A percentile compares a stretch with the other conserved stretches of the same genome.
Conservation (phyloP, 2,113 vertebrate species). For the Siniperca knerii region DNA sequence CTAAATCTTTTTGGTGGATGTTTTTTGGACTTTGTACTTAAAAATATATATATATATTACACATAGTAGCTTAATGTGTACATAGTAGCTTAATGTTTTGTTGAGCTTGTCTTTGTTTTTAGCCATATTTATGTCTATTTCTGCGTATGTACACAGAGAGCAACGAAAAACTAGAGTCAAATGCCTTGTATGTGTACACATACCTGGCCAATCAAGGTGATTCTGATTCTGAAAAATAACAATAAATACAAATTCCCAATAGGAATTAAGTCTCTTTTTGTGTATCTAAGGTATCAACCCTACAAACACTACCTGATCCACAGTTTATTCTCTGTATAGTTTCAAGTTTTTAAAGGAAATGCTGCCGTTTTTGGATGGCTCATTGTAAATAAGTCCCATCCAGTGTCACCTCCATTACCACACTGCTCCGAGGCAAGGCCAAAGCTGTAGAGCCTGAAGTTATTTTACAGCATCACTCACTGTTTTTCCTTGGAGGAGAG, state of each 20-base stretch:
- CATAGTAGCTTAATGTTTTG: too few relatives aligned
- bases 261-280: background rate
- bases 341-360: slow-evolving; percentile 25
- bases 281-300: background rate
- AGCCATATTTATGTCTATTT: too few relatives aligned
- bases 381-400: slow-evolving; percentile 43
- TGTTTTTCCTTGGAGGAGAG: slow-evolving; percentile 81
- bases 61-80: too few relatives aligned
- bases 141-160: too few relatives aligned
- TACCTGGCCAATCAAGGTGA: too few relatives aligned
- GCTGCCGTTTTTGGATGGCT: slow-evolving; percentile 24
- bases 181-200: too few relatives aligned
- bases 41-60: too few relatives aligned
- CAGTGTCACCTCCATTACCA: slow-evolving; percentile 67
- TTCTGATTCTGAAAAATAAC: background rate
- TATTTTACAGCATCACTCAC: slow-evolving; percentile 80
- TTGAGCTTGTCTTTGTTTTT: too few relatives aligned
- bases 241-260: too few relatives aligned
- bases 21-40: too few relatives aligned
- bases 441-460: slow-evolving; percentile 69
- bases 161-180: too few relatives aligned
- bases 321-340: background rate
- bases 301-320: background rate
- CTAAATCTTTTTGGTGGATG: too few relatives aligned
- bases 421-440: slow-evolving; percentile 48